Conservation (phyloP, 37 sponge, comb jelly and placozoan genomes). For the Diacarnus erythraeanus region DNA sequence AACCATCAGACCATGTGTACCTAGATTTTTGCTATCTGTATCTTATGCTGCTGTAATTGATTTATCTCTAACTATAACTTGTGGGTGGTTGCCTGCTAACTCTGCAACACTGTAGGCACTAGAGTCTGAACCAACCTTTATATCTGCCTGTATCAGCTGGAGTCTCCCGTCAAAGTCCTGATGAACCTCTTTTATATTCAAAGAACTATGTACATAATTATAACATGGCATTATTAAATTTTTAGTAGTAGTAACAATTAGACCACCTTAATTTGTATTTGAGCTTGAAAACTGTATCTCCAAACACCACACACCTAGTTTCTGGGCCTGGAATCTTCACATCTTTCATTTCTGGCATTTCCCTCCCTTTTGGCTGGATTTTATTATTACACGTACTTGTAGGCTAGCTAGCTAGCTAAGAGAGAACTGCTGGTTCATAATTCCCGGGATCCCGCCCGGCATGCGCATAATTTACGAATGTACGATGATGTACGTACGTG, state of each 20-base stretch:
- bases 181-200: background rate
- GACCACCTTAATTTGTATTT: conserved; percentile 36
- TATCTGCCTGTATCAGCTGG: background rate
- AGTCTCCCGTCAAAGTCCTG: background rate
- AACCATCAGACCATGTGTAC: too few relatives aligned
- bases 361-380: too few relatives aligned
- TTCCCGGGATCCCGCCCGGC: background rate
- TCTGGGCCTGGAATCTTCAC: conserved; percentile 45
- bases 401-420: too few relatives aligned
- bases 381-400: too few relatives aligned
- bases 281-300: conserved; percentile 56
- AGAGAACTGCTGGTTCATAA: background rate
- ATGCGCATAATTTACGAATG: too few relatives aligned
- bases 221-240: background rate
- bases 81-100: too few relatives aligned
- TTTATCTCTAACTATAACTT: too few relatives aligned
- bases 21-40: too few relatives aligned
- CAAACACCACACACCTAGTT: conserved; percentile 58
- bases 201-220: background rate
- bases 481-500: too few relatives aligned
- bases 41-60: too few relatives aligned
- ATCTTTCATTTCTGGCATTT: conserved; percentile 7
- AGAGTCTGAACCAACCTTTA: too few relatives aligned
- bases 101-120: too few relatives aligned
- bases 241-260: background rate